Percentiles rank a stretch among this genome's conserved stretches.
phyloP scores from a whole-genome alignment of 2,797 vertebrate species.

The Gadopsis bispinosus region DNA sequence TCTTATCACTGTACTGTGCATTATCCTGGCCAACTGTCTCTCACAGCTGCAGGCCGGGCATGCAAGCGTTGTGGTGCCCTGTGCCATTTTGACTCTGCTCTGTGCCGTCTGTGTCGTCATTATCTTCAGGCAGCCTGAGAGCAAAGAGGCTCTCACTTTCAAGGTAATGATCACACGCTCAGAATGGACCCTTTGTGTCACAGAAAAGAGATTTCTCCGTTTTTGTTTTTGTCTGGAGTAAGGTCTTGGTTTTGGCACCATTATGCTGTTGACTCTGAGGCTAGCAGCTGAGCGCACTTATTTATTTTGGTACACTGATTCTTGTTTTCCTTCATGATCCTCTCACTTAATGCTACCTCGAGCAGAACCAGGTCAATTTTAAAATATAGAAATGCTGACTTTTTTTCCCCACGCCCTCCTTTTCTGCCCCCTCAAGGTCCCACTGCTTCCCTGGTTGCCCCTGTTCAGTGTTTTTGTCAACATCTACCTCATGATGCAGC shows the following conservation, averaged over 20 bases:
- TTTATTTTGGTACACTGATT: background rate
- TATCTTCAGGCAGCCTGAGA: constrained; percentile 93
- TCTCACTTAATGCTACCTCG: background rate
- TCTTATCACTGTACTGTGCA: constrained; percentile 86
- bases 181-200: background rate
- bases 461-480: constrained; percentile 95
- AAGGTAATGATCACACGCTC: constrained; percentile 84
- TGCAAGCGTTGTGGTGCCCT: constrained; percentile 53
- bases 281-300: background rate
- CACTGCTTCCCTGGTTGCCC: constrained; percentile 91
- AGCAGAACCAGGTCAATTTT: background rate
- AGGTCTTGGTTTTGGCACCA: background rate
- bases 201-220: background rate
- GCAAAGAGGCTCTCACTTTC: constrained; percentile 88
- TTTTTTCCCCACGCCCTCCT: background rate
- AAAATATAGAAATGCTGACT: constrained; percentile 2
- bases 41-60: constrained; percentile 61
- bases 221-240: background rate
- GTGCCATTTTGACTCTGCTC: constrained; percentile 79
- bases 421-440: constrained; percentile 85
- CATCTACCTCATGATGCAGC: constrained; percentile 97
- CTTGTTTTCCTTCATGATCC: background rate
- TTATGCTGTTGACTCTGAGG: background rate
- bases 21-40: constrained; percentile 83
- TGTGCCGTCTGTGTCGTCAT: constrained; percentile 81